These are phyloP conservation scores for Capreolus pygargus DNA, from an alignment of 2,113 vertebrate species.

Conservation along the genomic window DNA sequence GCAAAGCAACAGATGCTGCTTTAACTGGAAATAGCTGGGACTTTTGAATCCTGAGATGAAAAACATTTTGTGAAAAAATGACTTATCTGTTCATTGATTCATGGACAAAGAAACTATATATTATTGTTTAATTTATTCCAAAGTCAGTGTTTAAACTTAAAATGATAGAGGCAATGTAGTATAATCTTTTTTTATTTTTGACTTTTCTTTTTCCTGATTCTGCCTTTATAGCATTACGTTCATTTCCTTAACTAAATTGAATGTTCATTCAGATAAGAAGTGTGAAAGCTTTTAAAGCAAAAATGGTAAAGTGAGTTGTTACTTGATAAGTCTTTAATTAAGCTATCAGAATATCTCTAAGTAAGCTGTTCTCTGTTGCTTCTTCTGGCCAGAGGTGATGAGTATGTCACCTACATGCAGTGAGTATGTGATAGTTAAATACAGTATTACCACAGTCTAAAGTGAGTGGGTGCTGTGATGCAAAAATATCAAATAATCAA, in stretches of 20 bases:
- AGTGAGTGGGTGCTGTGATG: not conserved
- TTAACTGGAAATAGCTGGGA: slow-evolving; percentile 63
- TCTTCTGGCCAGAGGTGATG: not conserved
- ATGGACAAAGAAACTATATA: not conserved
- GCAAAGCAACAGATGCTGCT: slow-evolving; percentile 69
- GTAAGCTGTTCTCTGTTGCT: not conserved
- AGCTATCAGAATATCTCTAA: not conserved
- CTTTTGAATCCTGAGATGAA: slow-evolving; percentile 54
- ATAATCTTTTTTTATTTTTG: not conserved
- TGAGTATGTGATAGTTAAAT: not conserved
- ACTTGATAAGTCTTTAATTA: not conserved
- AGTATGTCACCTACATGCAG: not conserved
- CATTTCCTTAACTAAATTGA: not conserved
- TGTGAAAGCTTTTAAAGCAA: not conserved
- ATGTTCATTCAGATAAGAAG: not conserved
- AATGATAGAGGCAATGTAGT: not conserved
- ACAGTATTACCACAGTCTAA: not conserved
- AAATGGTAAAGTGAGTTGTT: not conserved
- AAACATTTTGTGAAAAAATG: slow-evolving; percentile 50
- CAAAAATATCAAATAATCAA: not conserved
- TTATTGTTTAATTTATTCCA: slow-evolving; percentile 31
- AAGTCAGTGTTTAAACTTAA: not conserved
- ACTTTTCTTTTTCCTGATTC: not conserved
- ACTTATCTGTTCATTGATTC: slow-evolving; percentile 36
- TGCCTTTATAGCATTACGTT: not conserved